These are phyloP conservation scores for Camponotus pennsylvanicus DNA, from an alignment of 1,140 invertebrate species.

Conservation along the genomic window DNA sequence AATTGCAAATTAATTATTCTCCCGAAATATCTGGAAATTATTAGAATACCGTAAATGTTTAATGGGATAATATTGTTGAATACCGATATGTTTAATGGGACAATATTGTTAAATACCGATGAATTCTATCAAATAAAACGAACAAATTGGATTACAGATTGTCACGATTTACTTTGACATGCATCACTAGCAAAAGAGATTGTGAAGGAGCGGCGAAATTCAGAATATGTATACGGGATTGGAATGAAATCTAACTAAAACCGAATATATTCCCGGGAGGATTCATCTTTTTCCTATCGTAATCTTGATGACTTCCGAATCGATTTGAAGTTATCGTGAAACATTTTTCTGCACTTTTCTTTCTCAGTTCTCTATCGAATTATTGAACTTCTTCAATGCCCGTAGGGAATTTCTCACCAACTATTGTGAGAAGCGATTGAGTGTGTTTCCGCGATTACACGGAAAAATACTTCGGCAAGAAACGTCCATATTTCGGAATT, in stretches of 20 bases:
- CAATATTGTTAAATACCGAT: neutral
- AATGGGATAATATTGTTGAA: neutral
- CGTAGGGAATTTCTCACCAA: neutral
- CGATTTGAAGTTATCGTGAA: conserved; percentile 3
- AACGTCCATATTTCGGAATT: neutral
- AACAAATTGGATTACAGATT: neutral
- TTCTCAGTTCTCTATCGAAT: neutral
- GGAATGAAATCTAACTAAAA: no score
- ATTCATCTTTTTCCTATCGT: neutral
- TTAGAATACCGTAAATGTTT: neutral
- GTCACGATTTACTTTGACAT: neutral
- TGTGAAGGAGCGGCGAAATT: neutral
- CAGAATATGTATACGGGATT: neutral
- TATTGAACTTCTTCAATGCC: conserved; percentile 13
- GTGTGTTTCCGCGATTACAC: conserved; percentile 12
- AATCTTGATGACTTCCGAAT: conserved; percentile 1
- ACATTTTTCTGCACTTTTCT: conserved; percentile 6
- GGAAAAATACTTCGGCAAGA: neutral
- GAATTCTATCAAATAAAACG: neutral
- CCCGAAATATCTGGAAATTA: neutral
- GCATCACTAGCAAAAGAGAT: neutral
- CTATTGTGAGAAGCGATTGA: conserved; percentile 1
- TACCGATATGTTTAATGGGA: neutral
- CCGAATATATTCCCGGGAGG: no score
- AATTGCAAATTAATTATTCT: neutral